phyloP scores from a whole-genome alignment of 92 coral and sea anemone genomes.

The Isaurus tuberculatus region DNA sequence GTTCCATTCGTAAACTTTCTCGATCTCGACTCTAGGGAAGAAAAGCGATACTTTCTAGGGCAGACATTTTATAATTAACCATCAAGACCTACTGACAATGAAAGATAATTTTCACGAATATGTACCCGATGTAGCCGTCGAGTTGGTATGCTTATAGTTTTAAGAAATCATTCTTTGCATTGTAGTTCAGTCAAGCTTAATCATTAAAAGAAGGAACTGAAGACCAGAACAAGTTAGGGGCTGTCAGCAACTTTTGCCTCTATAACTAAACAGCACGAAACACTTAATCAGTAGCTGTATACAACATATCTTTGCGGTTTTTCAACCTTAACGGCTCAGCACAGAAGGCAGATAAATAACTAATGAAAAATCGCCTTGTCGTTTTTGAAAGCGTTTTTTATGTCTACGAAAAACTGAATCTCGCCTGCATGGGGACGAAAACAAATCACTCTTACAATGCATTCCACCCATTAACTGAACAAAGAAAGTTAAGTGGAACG shows the following conservation, averaged over 20 bases:
- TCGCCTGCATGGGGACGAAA: slow-evolving; percentile 28
- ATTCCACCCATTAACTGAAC: slow-evolving; percentile 2
- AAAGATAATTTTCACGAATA: slow-evolving; percentile 24
- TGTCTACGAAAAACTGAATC: background rate
- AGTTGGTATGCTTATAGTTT: too few relatives aligned
- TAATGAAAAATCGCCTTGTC: slow-evolving; percentile 10
- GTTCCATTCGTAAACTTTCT: slow-evolving; percentile 82
- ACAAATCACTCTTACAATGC: slow-evolving; percentile 24
- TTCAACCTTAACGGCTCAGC: background rate
- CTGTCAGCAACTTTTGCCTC: too few relatives aligned
- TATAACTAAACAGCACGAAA: too few relatives aligned
- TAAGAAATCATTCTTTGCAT: too few relatives aligned
- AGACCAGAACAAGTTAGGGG: too few relatives aligned
- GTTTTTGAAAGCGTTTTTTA: background rate
- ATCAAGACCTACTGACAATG: background rate
- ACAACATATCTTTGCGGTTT: background rate
- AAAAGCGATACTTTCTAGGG: background rate
- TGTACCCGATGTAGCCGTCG: slow-evolving; percentile 3
- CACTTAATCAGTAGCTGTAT: background rate
- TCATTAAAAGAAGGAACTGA: too few relatives aligned
- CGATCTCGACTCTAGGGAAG: slow-evolving; percentile 77
- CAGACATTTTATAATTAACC: background rate
- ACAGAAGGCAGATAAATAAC: background rate
- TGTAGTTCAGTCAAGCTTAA: background rate
- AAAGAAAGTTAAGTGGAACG: slow-evolving; percentile 35